These are phyloP conservation scores for Helarctos malayanus DNA, from an alignment of 2,797 vertebrate species.

Conservation along the genomic window DNA sequence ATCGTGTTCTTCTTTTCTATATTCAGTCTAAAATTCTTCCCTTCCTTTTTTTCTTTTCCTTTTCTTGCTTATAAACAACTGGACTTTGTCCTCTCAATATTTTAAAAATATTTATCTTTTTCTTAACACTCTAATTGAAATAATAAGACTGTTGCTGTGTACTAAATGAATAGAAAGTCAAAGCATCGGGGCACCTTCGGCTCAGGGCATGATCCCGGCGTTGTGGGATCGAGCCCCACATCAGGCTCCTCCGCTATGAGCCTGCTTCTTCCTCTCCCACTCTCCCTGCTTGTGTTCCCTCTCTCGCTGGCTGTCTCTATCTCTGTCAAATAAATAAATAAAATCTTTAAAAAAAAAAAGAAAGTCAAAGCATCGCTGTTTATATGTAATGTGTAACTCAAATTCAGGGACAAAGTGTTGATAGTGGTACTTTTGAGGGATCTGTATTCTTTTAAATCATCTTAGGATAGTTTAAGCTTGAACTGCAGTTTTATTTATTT, in stretches of 20 bases:
- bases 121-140: background rate
- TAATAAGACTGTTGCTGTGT: background rate
- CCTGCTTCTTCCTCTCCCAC: too few relatives aligned
- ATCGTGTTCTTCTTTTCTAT: background rate
- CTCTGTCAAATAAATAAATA: too few relatives aligned
- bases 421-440: background rate
- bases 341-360: too few relatives aligned
- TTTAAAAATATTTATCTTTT: background rate
- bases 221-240: too few relatives aligned
- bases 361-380: background rate
- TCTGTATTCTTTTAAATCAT: background rate
- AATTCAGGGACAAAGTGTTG: background rate
- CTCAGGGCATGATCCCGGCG: too few relatives aligned
- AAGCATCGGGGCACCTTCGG: background rate
- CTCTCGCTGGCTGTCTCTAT: too few relatives aligned
- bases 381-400: background rate
- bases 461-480: background rate
- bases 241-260: too few relatives aligned
- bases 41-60: background rate
- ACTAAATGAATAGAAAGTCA: background rate
- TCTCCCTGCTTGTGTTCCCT: too few relatives aligned
- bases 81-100: background rate
- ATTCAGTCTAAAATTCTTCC: conserved; percentile 14
- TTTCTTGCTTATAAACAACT: background rate
- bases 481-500: background rate